Percentiles rank a stretch among this genome's conserved stretches.
Evolutionary conservation across 1,140 invertebrate genomes (phyloP).

Genomic region (Drosophila parvula): DNA sequence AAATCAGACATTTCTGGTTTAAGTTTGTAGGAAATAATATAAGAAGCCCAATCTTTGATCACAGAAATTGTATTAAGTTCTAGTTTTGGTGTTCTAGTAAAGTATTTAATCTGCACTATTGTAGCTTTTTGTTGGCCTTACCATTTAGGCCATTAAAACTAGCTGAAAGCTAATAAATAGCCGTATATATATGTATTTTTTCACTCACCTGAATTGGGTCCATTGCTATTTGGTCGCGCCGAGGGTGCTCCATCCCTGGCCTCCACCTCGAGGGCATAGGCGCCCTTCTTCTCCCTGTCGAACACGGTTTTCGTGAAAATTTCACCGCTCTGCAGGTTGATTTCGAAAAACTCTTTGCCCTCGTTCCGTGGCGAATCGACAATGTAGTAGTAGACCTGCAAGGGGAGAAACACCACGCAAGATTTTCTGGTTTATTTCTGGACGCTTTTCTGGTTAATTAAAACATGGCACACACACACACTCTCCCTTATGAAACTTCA

Average conservation of each 20-base stretch:
- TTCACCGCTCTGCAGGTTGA: constrained; percentile 96
- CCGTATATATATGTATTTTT: constrained; percentile 21
- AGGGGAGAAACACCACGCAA: constrained; percentile 5
- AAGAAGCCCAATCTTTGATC: too few species aligned
- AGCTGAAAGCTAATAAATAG: neutral
- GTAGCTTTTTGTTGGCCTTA: neutral
- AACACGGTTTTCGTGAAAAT: constrained; percentile 97
- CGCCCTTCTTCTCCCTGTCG: constrained; percentile 96
- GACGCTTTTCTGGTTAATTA: constrained; percentile 35
- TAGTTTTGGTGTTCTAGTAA: neutral
- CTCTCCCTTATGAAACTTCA: constrained; percentile 23
- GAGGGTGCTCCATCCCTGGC: constrained; percentile 96
- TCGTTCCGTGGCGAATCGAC: constrained; percentile 95
- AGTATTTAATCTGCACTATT: neutral
- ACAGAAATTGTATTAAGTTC: too few species aligned
- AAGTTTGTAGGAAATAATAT: neutral
- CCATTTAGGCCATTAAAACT: constrained; percentile 1
- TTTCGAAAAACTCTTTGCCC: constrained; percentile 97
- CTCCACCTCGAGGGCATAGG: constrained; percentile 96
- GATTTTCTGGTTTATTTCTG: constrained; percentile 28
- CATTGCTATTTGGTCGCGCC: constrained; percentile 94
- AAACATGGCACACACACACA: constrained; percentile 15
- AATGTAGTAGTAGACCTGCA: constrained; percentile 94
- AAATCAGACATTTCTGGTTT: neutral
- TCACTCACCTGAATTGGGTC: constrained; percentile 95